These are phyloP conservation scores for Mirounga angustirostris DNA, from an alignment of 2,113 vertebrate genomes.

Conservation along the genomic window DNA sequence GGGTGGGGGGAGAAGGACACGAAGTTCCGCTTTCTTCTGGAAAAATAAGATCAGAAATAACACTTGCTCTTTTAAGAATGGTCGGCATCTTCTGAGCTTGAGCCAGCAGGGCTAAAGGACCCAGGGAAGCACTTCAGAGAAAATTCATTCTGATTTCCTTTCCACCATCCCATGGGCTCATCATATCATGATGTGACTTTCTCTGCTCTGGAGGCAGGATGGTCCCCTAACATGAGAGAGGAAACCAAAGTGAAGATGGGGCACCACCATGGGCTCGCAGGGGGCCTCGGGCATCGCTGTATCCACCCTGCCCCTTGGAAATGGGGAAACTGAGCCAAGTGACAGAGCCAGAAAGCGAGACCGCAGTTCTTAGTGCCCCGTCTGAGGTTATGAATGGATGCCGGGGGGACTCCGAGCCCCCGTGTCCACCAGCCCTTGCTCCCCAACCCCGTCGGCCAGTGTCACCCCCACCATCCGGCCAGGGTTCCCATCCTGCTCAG, in stretches of 20 bases:
- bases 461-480: neutral
- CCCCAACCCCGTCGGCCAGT: fast-evolving
- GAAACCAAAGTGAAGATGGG: fast-evolving
- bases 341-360: neutral
- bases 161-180: fast-evolving
- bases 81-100: neutral
- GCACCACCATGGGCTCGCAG: fast-evolving
- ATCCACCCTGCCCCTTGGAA: neutral
- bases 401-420: fast-evolving
- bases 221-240: neutral
- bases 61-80: neutral
- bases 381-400: neutral
- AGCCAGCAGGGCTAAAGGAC: fast-evolving
- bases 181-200: neutral
- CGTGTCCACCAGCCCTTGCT: neutral
- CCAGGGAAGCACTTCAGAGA: neutral
- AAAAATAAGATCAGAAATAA: neutral
- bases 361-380: neutral
- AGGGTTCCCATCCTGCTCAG: neutral
- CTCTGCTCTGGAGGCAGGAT: neutral
- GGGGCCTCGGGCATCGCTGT: fast-evolving
- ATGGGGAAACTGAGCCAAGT: neutral
- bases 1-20: fast-evolving
- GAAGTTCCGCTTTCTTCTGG: neutral
- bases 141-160: too few relatives aligned